phyloP scores from a whole-genome alignment of 1,140 invertebrate genomes.

The Drosophila santomea region DNA sequence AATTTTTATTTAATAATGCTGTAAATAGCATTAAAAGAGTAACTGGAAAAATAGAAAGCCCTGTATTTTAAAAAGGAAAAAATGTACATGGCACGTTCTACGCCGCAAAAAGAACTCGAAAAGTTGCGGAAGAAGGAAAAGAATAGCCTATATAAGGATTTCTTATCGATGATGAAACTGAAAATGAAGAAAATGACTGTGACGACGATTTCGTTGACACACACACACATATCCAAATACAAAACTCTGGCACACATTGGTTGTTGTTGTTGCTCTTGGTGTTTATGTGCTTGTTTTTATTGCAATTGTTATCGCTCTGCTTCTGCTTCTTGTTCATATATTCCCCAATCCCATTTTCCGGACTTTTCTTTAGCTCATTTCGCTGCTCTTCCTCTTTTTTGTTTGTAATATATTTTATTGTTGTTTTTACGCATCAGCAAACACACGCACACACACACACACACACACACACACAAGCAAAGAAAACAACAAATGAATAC shows the following conservation, averaged over 20 bases:
- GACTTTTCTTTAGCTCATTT: conserved; percentile 21
- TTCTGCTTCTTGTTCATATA: conserved; percentile 21
- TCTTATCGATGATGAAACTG: conserved; percentile 14
- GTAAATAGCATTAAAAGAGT: too few relatives aligned
- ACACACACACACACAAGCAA: conserved; percentile 11
- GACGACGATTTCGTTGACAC: conserved; percentile 9
- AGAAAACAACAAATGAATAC: conserved; percentile 30
- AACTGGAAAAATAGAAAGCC: too few relatives aligned
- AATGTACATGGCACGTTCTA: background rate
- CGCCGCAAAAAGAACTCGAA: background rate
- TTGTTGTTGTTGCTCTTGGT: conserved; percentile 14
- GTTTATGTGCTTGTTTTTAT: conserved; percentile 45
- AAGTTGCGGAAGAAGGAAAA: background rate
- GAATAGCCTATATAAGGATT: background rate
- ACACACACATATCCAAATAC: conserved; percentile 4
- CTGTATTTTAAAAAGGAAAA: too few relatives aligned
- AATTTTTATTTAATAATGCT: too few relatives aligned
- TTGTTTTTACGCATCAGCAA: conserved; percentile 38
- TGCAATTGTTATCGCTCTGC: conserved; percentile 44
- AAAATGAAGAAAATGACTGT: conserved; percentile 13
- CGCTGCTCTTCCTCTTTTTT: conserved; percentile 8
- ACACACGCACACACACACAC: conserved; percentile 19
- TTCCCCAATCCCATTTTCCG: conserved; percentile 22
- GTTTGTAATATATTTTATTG: conserved; percentile 48
- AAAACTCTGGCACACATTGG: background rate